Evolutionary conservation across 1,140 invertebrate genomes (phyloP).

Genomic region (Brachionus sp.): DNA sequence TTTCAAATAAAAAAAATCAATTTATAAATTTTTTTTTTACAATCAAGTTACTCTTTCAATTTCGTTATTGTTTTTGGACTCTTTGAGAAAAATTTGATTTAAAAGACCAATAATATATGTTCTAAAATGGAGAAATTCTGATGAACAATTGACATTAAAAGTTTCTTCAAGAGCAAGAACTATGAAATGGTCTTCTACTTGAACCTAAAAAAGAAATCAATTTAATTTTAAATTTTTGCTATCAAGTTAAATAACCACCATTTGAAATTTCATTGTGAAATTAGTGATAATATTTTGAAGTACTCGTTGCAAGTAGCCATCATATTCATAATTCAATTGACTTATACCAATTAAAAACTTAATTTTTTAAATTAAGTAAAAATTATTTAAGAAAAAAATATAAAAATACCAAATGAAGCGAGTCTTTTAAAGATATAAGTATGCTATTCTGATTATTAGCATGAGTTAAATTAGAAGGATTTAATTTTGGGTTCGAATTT

Average conservation of each 20-base stretch:
- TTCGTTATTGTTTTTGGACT: neutral
- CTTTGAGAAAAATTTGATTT: slow-evolving; percentile 21
- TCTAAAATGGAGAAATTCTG: neutral
- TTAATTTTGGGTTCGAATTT: neutral
- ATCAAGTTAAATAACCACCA: slow-evolving; percentile 4
- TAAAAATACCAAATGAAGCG: slow-evolving; percentile 10
- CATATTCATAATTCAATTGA: slow-evolving; percentile 44
- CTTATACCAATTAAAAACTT: slow-evolving; percentile 37
- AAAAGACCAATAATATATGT: neutral
- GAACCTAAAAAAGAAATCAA: neutral
- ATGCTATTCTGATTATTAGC: slow-evolving; percentile 42
- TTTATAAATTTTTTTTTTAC: neutral
- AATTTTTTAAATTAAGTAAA: neutral
- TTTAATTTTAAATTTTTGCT: neutral
- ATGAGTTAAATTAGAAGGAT: neutral
- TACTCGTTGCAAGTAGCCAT: slow-evolving; percentile 32
- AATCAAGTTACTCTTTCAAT: slow-evolving; percentile 9
- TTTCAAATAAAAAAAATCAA: neutral
- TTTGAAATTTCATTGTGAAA: slow-evolving; percentile 42
- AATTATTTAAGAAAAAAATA: neutral
- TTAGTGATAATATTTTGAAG: slow-evolving; percentile 29
- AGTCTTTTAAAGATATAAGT: slow-evolving; percentile 31
- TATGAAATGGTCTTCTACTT: slow-evolving; percentile 34
- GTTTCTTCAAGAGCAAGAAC: slow-evolving; percentile 20
- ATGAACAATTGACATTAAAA: neutral